Percentiles rank a stretch among this genome's conserved stretches.
These are phyloP conservation scores for Chionomys nivalis DNA, from an alignment of 2,113 vertebrate species.

Conservation along the genomic window DNA sequence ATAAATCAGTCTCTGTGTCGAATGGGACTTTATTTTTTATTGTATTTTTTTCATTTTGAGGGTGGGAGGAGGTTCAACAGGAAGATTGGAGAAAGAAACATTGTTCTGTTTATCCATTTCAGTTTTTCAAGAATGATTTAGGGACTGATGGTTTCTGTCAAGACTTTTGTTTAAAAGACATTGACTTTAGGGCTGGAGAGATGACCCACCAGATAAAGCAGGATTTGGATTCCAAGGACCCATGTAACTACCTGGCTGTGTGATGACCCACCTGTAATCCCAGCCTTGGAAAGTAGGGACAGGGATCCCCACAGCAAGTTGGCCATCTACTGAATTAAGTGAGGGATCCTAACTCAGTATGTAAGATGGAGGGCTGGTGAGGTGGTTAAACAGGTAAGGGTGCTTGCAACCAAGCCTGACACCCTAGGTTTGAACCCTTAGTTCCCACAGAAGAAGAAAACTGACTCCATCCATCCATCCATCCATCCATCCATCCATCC, in stretches of 20 bases:
- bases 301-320: not conserved
- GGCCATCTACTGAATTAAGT: not conserved
- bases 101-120: conserved; percentile 40
- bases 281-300: not conserved
- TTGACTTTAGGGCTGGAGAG: not conserved
- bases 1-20: conserved; percentile 1
- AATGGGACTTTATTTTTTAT: not conserved
- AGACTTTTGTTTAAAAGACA: not conserved
- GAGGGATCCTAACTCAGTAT: not conserved
- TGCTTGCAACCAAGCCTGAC: not conserved
- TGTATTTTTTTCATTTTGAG: not conserved
- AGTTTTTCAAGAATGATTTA: not conserved
- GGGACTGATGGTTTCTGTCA: not conserved
- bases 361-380: not conserved
- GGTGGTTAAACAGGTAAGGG: not conserved
- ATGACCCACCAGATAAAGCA: not conserved
- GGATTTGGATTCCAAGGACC: not conserved
- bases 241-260: not conserved
- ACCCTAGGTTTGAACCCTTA: not conserved
- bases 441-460: not conserved
- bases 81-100: not conserved
- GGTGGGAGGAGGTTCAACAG: not conserved
- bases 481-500: too few relatives aligned
- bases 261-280: not conserved
- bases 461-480: too few relatives aligned